Conservation (phyloP, 2,888 invertebrate genomes). For the Sceliomorpha sp. region DNA sequence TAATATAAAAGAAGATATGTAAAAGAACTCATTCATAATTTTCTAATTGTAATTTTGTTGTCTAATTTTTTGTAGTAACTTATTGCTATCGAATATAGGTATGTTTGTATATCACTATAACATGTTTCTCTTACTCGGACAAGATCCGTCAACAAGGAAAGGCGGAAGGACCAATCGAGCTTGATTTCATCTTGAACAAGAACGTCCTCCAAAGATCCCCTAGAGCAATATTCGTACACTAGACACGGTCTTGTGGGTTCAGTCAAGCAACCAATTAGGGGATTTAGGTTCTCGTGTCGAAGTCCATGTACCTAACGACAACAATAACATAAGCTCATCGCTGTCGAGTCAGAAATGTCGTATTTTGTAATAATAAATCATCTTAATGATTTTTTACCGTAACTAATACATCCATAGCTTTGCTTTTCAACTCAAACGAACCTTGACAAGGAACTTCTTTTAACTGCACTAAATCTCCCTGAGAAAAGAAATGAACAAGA, state of each 20-base stretch:
- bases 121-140: slow-evolving; percentile 86
- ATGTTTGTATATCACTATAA: background rate
- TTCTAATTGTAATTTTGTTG: no score
- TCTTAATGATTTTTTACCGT: slow-evolving; percentile 80
- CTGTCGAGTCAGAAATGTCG: background rate
- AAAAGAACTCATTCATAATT: no score
- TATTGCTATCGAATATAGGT: no score
- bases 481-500: slow-evolving; percentile 63
- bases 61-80: no score
- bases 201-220: slow-evolving; percentile 94
- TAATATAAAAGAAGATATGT: no score
- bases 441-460: slow-evolving; percentile 86
- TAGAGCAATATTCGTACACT: slow-evolving; percentile 92
- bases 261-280: slow-evolving; percentile 91
- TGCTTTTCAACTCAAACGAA: slow-evolving; percentile 88
- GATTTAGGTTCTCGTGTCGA: slow-evolving; percentile 95
- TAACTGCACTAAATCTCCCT: slow-evolving; percentile 95
- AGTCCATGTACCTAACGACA: slow-evolving; percentile 87
- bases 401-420: slow-evolving; percentile 89
- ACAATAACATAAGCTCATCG: slow-evolving; percentile 1
- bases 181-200: slow-evolving; percentile 94
- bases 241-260: slow-evolving; percentile 89
- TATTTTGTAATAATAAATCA: slow-evolving; percentile 10
- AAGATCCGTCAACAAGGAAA: slow-evolving; percentile 95
- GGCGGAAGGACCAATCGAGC: slow-evolving; percentile 96